Evolutionary conservation across 2,888 invertebrate genomes (phyloP), one percentile per base, ranked within the genome.

Genomic region (Hyalella azteca): DNA sequence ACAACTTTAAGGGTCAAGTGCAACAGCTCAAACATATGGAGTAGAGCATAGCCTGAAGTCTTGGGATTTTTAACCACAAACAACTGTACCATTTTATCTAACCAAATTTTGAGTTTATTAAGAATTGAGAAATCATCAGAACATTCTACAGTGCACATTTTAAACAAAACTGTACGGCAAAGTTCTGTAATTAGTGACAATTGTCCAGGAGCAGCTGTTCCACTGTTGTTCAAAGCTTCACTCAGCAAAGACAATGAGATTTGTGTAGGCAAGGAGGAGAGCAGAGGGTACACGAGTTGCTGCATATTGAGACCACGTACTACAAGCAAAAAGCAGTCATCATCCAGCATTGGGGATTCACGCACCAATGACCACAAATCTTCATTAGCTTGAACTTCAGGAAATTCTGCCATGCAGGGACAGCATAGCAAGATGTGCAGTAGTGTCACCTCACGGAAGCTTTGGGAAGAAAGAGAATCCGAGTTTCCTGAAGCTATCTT

Each of bases 261-360:
- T 11, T 32, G n/a, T n/a, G 29, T 36, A 15, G 66, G 66, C 36
- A 66, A 15, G 5, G 66, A 32, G 19, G 36, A 32, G 2, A 66
- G 11, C 9, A 66, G 29, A 36, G 66, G 66, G 29, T 36, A 66
- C 22, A 66, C 66, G 36, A 36, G 19, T 66, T 39, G 36, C 39
- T 66, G 66, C 39, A 39, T 36, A 15, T 66, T 66, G 29, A 66
- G 26, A 36, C 66, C 66, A 29, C 66, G 66, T 36, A 66, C 66
- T 19, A 36, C 66, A 32, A 66, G 22, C 7, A 39, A 36, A 29
- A 66, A 66, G 66, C 66, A 36, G 5, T 66, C 29, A 7, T 66
- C 26, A 19, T 5, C 36, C 13, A 66, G 29, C 36, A 13, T 2
- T 32, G 66, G 66, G 5, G 66, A 66, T 15, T 66, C 66, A 15